Conservation (phyloP, 1,140 invertebrate species). For the Nymphalis io region DNA sequence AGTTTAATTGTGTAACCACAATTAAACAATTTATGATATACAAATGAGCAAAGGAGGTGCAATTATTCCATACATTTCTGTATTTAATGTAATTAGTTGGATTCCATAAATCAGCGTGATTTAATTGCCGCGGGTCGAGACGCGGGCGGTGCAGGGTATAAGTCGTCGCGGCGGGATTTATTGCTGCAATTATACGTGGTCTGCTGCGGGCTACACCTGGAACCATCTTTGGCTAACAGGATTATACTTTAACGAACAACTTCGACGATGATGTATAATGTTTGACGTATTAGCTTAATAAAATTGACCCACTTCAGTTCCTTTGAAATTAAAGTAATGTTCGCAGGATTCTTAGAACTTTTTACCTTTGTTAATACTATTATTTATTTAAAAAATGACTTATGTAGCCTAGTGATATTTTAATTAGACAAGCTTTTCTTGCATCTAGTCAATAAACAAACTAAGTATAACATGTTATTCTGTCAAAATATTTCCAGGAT, state of each 20-base stretch:
- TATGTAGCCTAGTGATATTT: too few species aligned
- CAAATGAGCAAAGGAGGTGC: background rate
- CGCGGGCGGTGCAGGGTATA: conserved; percentile 47
- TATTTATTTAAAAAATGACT: background rate
- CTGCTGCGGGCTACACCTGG: conserved; percentile 60
- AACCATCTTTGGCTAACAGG: conserved; percentile 57
- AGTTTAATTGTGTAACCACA: too few species aligned
- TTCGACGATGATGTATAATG: conserved; percentile 45
- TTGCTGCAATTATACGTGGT: conserved; percentile 73
- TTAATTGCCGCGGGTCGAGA: conserved; percentile 67
- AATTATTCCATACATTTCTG: conserved; percentile 4
- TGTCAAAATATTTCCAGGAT: too few species aligned
- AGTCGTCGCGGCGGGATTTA: conserved; percentile 67
- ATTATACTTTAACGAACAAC: conserved; percentile 53
- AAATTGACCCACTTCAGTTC: conserved; percentile 8
- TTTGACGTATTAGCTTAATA: conserved; percentile 27
- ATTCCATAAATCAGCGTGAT: conserved; percentile 61
- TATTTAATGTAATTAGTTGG: conserved; percentile 51
- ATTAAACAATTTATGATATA: background rate
- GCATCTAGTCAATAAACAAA: too few species aligned
- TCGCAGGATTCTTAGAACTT: background rate
- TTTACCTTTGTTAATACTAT: background rate
- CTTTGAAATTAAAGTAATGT: background rate
- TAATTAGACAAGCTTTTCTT: too few species aligned
- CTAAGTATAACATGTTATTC: too few species aligned